Evolutionary conservation across 1,140 invertebrate species (phyloP).

Genomic region (Phymastichus coffea): DNA sequence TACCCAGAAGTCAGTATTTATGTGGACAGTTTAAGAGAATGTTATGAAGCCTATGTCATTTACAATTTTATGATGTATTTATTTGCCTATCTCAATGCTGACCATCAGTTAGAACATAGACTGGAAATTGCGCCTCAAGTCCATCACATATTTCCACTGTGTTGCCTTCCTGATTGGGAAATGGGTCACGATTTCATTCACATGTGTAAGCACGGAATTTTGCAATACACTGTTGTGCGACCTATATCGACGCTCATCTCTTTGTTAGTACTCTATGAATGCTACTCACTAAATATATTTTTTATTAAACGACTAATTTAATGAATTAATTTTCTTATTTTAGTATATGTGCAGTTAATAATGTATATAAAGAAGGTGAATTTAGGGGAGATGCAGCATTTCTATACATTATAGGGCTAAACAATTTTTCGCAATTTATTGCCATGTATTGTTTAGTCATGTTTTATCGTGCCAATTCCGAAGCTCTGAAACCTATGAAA

Average conservation of each 20-base stretch:
- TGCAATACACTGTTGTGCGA: slow-evolving; percentile 90
- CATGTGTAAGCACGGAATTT: slow-evolving; percentile 93
- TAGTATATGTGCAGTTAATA: slow-evolving; percentile 82
- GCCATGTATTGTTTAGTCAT: slow-evolving; percentile 95
- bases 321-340: slow-evolving; percentile 40
- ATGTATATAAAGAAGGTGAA: slow-evolving; percentile 88
- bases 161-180: slow-evolving; percentile 81
- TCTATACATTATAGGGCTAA: slow-evolving; percentile 87
- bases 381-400: slow-evolving; percentile 82
- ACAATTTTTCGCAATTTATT: slow-evolving; percentile 93
- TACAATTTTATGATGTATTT: slow-evolving; percentile 98
- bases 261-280: slow-evolving; percentile 65
- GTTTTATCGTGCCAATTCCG: slow-evolving; percentile 87
- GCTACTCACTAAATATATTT: not conserved
- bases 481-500: slow-evolving; percentile 86
- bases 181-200: slow-evolving; percentile 91
- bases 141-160: slow-evolving; percentile 81
- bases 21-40: slow-evolving; percentile 88
- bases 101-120: slow-evolving; percentile 76
- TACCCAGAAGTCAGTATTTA: slow-evolving; percentile 87
- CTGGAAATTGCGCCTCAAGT: slow-evolving; percentile 84
- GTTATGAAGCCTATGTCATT: slow-evolving; percentile 96
- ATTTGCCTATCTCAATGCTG: slow-evolving; percentile 84
- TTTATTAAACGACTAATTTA: not conserved
- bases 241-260: slow-evolving; percentile 86